phyloP scores from a whole-genome alignment of 2,888 invertebrate species.

The Drosophila anomalata region DNA sequence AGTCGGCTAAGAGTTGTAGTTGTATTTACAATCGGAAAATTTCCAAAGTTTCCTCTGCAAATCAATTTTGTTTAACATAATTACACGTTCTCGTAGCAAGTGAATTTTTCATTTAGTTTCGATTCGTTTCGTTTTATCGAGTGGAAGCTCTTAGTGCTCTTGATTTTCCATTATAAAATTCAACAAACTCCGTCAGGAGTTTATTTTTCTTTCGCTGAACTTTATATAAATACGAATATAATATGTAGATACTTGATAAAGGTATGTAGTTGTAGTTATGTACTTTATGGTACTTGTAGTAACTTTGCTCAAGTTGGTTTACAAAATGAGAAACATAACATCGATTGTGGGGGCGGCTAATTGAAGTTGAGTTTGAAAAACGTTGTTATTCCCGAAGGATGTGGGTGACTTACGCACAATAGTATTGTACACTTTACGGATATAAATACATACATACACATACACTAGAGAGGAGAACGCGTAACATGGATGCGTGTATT shows the following conservation, averaged over 20 bases:
- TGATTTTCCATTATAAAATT: constrained; percentile 12
- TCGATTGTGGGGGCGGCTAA: constrained; percentile 15
- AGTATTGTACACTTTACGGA: constrained; percentile 10
- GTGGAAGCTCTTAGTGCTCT: constrained; percentile 57
- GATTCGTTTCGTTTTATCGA: constrained; percentile 22
- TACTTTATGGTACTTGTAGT: constrained; percentile 20
- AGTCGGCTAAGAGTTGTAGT: constrained; percentile 44
- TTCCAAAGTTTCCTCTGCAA: not conserved
- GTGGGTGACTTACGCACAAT: constrained; percentile 8
- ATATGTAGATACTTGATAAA: constrained; percentile 4
- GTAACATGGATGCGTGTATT: constrained; percentile 34
- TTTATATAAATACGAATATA: constrained; percentile 3
- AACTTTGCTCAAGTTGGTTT: constrained; percentile 24
- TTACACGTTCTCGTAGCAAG: constrained; percentile 56
- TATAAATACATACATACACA: constrained; percentile 23
- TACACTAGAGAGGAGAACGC: constrained; percentile 21
- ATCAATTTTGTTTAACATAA: constrained; percentile 48
- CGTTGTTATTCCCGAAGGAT: constrained; percentile 18
- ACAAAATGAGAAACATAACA: constrained; percentile 17
- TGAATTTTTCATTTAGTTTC: constrained; percentile 40
- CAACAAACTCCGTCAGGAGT: constrained; percentile 1
- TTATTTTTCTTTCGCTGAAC: constrained; percentile 1
- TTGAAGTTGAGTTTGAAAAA: constrained; percentile 14
- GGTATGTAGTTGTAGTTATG: constrained; percentile 17
- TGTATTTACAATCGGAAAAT: constrained; percentile 60